phyloP scores from a whole-genome alignment of 2,797 vertebrate genomes.

The Sebastiscus tertius region DNA sequence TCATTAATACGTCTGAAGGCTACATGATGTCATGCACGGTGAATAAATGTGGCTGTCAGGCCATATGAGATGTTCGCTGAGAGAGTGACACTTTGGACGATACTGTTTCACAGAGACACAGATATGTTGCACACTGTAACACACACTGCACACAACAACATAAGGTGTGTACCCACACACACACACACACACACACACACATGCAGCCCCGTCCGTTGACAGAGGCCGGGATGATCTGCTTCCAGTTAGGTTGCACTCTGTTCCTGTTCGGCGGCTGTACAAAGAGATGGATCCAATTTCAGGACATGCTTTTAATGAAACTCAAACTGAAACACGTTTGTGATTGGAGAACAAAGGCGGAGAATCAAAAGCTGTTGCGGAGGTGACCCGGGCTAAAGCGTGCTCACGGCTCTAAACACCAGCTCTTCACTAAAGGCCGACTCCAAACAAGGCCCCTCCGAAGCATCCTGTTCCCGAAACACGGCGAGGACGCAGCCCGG shows the following conservation, averaged over 20 bases:
- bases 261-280: constrained; percentile 69
- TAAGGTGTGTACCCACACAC: constrained; percentile 20
- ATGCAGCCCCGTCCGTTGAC: constrained; percentile 30
- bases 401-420: constrained; percentile 67
- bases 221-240: constrained; percentile 75
- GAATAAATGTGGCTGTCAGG: constrained; percentile 50
- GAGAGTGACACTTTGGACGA: constrained; percentile 44
- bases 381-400: constrained; percentile 63
- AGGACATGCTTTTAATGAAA: constrained; percentile 84
- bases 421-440: constrained; percentile 44
- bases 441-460: constrained; percentile 72
- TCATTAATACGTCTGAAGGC: constrained; percentile 70
- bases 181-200: constrained; percentile 39
- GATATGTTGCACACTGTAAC: constrained; percentile 29
- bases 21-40: constrained; percentile 68
- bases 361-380: constrained; percentile 65
- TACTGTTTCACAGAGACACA: constrained; percentile 46
- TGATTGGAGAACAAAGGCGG: constrained; percentile 79
- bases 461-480: constrained; percentile 60
- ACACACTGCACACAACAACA: constrained; percentile 24
- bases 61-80: constrained; percentile 17
- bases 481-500: constrained; percentile 39
- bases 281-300: constrained; percentile 78
- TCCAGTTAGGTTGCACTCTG: constrained; percentile 76
- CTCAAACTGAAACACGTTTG: constrained; percentile 81